Evolutionary conservation across 2,888 invertebrate species (phyloP).

Genomic region (Coenonympha glycerion): DNA sequence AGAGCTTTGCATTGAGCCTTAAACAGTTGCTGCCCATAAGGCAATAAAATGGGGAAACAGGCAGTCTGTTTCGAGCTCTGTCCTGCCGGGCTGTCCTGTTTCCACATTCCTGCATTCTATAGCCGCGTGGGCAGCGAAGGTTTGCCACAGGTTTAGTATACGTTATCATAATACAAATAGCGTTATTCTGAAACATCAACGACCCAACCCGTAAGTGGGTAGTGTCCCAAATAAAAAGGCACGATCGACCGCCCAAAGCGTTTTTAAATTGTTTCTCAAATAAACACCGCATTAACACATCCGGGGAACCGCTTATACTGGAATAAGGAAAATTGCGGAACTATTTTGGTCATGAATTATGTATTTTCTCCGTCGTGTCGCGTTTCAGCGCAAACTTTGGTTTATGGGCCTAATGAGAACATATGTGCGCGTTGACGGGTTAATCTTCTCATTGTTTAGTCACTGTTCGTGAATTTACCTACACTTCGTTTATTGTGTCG

Average conservation of each 20-base stretch:
- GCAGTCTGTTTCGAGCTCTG: no score
- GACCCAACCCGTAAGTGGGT: background rate
- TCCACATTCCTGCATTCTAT: no score
- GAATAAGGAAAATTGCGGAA: constrained; percentile 22
- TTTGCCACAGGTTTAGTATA: no score
- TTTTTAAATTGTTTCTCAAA: constrained; percentile 8
- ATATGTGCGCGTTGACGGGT: constrained; percentile 29
- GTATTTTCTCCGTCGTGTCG: constrained; percentile 29
- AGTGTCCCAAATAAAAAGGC: constrained; percentile 2
- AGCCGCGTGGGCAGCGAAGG: no score
- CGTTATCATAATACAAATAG: background rate
- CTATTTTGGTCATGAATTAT: constrained; percentile 32
- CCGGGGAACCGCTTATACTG: constrained; percentile 2
- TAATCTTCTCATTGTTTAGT: constrained; percentile 30
- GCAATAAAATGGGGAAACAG: no score
- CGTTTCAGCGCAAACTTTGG: constrained; percentile 29
- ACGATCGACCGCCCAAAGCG: constrained; percentile 5
- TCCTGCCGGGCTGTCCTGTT: no score
- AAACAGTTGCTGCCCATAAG: no score
- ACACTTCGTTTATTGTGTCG: constrained; percentile 6
- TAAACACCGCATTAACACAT: constrained; percentile 6
- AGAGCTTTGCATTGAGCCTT: no score
- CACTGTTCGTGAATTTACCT: constrained; percentile 16
- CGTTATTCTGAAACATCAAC: background rate
- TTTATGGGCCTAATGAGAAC: constrained; percentile 31